Percentiles rank a stretch among this genome's conserved stretches.
Conservation (phyloP, 2,888 invertebrate species). For the Hydroisotoma schaefferi region DNA sequence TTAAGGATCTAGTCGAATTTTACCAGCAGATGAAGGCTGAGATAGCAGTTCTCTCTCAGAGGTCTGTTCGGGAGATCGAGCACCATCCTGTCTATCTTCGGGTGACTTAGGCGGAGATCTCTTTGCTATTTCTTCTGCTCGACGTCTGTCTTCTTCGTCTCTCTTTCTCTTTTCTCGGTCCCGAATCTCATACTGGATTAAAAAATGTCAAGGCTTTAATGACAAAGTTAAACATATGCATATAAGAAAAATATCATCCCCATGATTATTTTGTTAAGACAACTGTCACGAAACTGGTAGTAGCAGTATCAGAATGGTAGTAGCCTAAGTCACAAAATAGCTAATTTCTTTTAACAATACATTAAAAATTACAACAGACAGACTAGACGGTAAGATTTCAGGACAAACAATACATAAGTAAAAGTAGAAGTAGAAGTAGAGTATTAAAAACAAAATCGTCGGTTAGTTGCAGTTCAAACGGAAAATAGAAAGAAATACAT, state of each 20-base stretch:
- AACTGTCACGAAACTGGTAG: too few species aligned
- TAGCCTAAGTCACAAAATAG: too few species aligned
- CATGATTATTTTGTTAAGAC: too few species aligned
- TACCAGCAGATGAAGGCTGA: constrained; percentile 27
- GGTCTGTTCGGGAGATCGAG: constrained; percentile 47
- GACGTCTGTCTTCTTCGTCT: constrained; percentile 61
- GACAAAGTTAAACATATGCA: too few species aligned
- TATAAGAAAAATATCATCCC: too few species aligned
- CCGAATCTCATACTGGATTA: constrained; percentile 84
- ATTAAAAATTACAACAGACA: too few species aligned
- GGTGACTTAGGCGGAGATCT: constrained; percentile 60
- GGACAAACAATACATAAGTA: too few species aligned
- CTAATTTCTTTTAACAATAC: too few species aligned
- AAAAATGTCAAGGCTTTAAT: not conserved
- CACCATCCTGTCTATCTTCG: constrained; percentile 50
- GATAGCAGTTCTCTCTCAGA: constrained; percentile 43
- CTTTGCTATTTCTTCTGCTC: constrained; percentile 77
- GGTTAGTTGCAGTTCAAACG: constrained; percentile 5
- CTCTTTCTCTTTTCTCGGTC: constrained; percentile 84
- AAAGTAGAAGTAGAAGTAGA: too few species aligned
- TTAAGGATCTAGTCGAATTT: constrained; percentile 18
- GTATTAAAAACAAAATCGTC: too few species aligned
- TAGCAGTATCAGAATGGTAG: too few species aligned
- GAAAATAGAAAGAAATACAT: constrained; percentile 17
- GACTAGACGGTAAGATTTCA: too few species aligned